Evolutionary conservation across 2,888 invertebrate genomes (phyloP), one percentile per base, ranked within the genome.

Genomic region (Drosophila putrida): DNA sequence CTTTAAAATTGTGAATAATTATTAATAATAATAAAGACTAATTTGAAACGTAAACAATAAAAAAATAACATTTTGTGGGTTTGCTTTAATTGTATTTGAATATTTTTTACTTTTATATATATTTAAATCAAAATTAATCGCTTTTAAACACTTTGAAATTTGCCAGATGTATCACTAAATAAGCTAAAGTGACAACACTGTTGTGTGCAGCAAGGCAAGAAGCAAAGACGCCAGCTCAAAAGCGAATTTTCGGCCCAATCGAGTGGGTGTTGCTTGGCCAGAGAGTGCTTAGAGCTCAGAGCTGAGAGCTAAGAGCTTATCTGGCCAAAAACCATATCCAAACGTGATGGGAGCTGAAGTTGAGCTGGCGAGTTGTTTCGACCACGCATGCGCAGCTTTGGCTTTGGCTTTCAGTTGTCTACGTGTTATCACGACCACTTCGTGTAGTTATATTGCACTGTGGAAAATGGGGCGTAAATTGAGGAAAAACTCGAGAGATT

Each of bases 381-480:
- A 74, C 81, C 82, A 83, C 87, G 82, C 82, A 87, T 87, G 70
- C 76, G 76, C 78, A 53, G n/a, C n/a, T n/a, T n/a, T n/a, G 20
- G 20, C 20, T 20, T 20, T 20, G 2, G 51, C 79, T 71, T 75
- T 76, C 68, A 71, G 50, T 64, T 33, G 83, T 77, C 81, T 86
- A 88, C 88, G 81, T 84, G 79, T 86, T 84, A 84, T 88, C 84
- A 88, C 86, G 88, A 88, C 75, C 69, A 66, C 63, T 62, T 59
- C 58, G 38, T 35, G 62, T 66, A n/a, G n/a, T n/a, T n/a, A 11
- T 20, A 28, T 33, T 57, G 59, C 62, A 62, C 62, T 57, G 65
- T 28, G 49, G 41, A 55, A 55, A 67, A 62, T 55, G 39, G 62
- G 47, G 36, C 35, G 49, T 67, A 28, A 39, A 65, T 57, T 39